Conservation (phyloP, 2,113 vertebrate genomes). For the Corythaixoides concolor region DNA sequence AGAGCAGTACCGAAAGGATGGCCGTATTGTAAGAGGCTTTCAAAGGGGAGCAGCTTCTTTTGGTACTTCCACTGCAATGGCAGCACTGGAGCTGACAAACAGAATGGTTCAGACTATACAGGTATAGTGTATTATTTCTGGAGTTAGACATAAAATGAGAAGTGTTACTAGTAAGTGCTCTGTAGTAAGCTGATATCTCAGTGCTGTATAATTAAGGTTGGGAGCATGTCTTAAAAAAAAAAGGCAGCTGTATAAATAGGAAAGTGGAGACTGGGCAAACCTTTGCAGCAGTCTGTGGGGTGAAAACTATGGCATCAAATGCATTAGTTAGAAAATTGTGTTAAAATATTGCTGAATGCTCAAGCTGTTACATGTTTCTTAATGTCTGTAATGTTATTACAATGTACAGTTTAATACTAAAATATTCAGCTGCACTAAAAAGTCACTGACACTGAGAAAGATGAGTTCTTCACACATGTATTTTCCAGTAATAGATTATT, state of each 20-base stretch:
- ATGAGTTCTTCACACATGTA: background rate
- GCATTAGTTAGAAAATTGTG: background rate
- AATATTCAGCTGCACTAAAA: background rate
- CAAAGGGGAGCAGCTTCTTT: constrained; percentile 96
- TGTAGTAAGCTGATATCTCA: background rate
- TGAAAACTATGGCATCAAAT: background rate
- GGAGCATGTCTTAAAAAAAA: background rate
- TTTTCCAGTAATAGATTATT: background rate
- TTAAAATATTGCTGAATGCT: background rate
- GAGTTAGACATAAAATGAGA: background rate
- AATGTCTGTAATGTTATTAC: background rate
- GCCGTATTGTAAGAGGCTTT: constrained; percentile 92
- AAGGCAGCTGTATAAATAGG: background rate
- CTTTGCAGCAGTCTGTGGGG: background rate
- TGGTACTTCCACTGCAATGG: constrained; percentile 97
- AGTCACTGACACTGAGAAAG: background rate
- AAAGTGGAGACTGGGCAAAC: background rate
- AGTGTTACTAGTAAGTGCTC: background rate
- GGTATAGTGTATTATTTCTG: constrained; percentile 71
- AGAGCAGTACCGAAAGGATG: constrained; percentile 96
- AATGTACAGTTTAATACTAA: background rate
- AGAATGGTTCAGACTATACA: constrained; percentile 96
- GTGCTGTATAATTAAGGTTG: background rate
- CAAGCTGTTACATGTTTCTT: background rate
- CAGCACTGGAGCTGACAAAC: constrained; percentile 94